Conservation (phyloP, 2,797 vertebrate species). For the Paramormyrops hopkinsi region DNA sequence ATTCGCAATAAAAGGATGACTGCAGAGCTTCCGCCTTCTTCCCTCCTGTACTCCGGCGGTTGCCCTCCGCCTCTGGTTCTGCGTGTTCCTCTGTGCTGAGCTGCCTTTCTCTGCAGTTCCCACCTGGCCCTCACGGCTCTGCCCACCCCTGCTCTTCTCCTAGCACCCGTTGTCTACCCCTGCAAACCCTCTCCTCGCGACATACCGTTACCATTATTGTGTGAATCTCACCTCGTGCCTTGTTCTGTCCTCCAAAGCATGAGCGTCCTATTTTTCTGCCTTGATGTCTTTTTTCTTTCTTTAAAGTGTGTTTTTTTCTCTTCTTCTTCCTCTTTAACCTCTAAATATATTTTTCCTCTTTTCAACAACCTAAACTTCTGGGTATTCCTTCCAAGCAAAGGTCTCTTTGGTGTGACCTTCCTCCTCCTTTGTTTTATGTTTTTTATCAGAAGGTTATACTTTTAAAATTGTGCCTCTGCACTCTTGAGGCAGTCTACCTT, state of each 20-base stretch:
- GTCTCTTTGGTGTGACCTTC: not conserved
- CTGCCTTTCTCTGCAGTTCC: not conserved
- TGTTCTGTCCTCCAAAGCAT: not conserved
- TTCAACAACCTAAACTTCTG: not conserved
- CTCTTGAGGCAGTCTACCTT: conserved; percentile 2
- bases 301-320: not conserved
- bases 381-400: not conserved
- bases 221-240: not conserved
- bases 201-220: not conserved
- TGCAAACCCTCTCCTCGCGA: not conserved
- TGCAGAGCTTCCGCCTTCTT: not conserved
- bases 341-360: not conserved
- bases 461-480: not conserved
- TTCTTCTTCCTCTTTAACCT: not conserved
- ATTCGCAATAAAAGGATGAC: not conserved
- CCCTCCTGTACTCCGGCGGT: not conserved
- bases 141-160: not conserved
- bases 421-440: not conserved
- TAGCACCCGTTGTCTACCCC: not conserved
- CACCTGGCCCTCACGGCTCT: not conserved
- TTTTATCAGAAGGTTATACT: not conserved
- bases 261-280: not conserved
- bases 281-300: not conserved
- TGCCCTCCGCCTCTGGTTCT: not conserved
- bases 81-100: not conserved